Base-by-base conservation (phyloP, 2,797 vertebrate genomes). In the Dermochelys coriacea region DNA sequence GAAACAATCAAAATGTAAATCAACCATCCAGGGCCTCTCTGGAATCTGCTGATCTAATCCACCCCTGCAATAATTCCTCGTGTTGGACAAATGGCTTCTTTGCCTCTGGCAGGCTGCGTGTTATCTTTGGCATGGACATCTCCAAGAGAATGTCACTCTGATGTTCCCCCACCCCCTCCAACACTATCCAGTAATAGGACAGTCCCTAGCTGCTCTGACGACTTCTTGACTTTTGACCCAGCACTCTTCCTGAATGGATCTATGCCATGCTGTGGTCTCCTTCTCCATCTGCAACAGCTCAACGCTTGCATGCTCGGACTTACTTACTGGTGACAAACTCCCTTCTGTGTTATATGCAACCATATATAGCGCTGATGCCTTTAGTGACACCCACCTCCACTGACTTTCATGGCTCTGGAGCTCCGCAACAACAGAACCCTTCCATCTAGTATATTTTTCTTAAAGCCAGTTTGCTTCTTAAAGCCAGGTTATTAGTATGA, bases 1-100 rank as follows among this genome's bases (percentile, higher is more conserved):
- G 93, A 96, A 19, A 78, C 3, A 59, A 57, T 31, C 49, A 8
- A 50, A 37, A 85, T 8, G 23, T 78, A 47, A 59, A 45, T 1
- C 7, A 8, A 45, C 84, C 77, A 51, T 4, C 81, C 19, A 18
- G 68, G 80, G 59, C 54, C 75, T 5, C 11, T 19, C 45, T 64
- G 89, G 89, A 85, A 75, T 15, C 15, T 4, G 37, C 89, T 64
- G 92, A 8, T 64, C 86, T 82, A 88, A 92, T 86, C 25, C 88
- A 68, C 84, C 71, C 89, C 1, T 0, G 61, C 91, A 84, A 47
- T 8, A 47, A 49, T 0, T 89, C 18, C n/a, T 83, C 87, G 77
- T 82, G 37, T 0, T 1, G 54, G 68, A 21, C 12, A 7, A 25
- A 8, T 0, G 77, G 41, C 47, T 77, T 41, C 82, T 59, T 86